These are phyloP conservation scores for Phyllostomus discolor DNA, from an alignment of 2,113 vertebrate species.

Conservation along the genomic window DNA sequence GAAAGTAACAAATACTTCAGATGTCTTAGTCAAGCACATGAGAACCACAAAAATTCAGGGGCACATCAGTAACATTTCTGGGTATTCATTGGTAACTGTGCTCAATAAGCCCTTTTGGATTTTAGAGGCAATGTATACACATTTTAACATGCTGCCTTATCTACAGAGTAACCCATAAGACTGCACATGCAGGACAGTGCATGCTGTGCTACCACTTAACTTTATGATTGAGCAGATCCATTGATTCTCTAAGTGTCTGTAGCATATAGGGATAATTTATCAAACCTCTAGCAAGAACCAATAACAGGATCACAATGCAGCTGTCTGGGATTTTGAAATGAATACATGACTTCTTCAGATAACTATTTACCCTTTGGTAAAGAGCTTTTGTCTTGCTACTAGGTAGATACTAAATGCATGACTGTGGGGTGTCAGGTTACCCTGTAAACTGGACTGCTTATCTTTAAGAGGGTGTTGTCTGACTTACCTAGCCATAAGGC, in stretches of 20 bases:
- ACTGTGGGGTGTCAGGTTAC: not conserved
- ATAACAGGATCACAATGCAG: not conserved
- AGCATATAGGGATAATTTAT: not conserved
- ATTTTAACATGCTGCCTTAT: not conserved
- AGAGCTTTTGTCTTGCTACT: not conserved
- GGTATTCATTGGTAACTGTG: not conserved
- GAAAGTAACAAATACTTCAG: not conserved
- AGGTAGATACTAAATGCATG: not conserved
- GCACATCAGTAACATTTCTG: not conserved
- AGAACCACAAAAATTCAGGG: not conserved
- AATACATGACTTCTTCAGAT: not conserved
- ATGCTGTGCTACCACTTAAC: not conserved
- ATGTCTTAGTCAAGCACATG: not conserved
- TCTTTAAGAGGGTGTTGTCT: not conserved
- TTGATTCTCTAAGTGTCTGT: not conserved
- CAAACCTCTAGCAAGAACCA: not conserved
- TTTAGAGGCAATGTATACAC: not conserved
- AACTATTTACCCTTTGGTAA: not conserved
- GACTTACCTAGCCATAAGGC: not conserved
- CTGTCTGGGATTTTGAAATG: not conserved
- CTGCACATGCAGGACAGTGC: not conserved
- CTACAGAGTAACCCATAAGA: not conserved
- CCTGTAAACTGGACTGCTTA: not conserved
- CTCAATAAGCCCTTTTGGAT: not conserved
- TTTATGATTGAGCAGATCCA: not conserved